Conservation (phyloP, 2,113 vertebrate species). For the Anoplopoma fimbria region DNA sequence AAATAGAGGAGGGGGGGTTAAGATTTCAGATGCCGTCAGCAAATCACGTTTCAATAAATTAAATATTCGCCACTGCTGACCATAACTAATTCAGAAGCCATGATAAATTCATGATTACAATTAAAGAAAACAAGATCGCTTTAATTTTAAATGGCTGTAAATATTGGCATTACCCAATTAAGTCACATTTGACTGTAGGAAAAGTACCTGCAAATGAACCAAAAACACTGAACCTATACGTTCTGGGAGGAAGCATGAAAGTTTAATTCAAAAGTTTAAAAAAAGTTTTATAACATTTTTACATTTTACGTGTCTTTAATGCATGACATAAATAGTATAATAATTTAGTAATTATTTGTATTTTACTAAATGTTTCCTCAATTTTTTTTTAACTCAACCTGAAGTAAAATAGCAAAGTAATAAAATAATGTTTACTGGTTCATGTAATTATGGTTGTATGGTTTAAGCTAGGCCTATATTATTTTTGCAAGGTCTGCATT, state of each 20-base stretch:
- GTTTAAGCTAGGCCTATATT: background rate
- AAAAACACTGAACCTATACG: slow-evolving; percentile 20
- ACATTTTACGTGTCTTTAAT: background rate
- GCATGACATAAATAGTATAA: background rate
- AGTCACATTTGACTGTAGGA: slow-evolving; percentile 70
- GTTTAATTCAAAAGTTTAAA: background rate
- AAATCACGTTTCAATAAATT: slow-evolving; percentile 84
- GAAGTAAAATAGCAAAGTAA: background rate
- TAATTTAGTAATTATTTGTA: background rate
- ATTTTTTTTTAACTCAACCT: background rate
- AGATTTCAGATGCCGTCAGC: slow-evolving; percentile 80
- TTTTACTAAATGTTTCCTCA: background rate
- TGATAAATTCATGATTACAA: slow-evolving; percentile 85
- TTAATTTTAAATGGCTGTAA: slow-evolving; percentile 86
- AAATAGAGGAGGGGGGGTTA: slow-evolving; percentile 5
- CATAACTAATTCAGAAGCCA: slow-evolving; percentile 86
- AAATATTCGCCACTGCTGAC: slow-evolving; percentile 85
- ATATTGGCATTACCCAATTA: slow-evolving; percentile 87
- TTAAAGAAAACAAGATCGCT: slow-evolving; percentile 86
- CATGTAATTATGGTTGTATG: background rate
- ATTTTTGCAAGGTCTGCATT: background rate
- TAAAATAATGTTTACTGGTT: background rate
- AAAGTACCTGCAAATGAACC: slow-evolving; percentile 65
- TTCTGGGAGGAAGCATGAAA: slow-evolving; percentile 9
- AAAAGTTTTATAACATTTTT: background rate